Conservation (phyloP, 2,113 vertebrate genomes). For the Corydoras maculifer region DNA sequence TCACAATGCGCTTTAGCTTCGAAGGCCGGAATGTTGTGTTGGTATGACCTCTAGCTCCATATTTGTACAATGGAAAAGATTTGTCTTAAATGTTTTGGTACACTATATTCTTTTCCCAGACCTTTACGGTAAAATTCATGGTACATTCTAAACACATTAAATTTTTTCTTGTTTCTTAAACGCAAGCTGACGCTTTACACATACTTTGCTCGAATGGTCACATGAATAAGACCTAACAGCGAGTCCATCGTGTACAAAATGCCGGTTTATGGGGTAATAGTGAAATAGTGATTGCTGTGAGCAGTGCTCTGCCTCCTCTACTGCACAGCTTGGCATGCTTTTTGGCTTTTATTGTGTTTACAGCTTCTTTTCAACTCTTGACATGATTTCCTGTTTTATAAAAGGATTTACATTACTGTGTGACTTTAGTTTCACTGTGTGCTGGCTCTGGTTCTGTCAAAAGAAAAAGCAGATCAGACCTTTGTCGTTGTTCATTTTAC, state of each 20-base stretch:
- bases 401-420: slow-evolving; percentile 10
- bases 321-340: slow-evolving; percentile 50
- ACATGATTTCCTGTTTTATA: not conserved
- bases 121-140: no score
- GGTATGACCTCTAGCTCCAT: no score
- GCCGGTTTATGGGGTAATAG: slow-evolving; percentile 1
- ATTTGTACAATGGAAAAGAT: no score
- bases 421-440: slow-evolving; percentile 28
- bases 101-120: no score
- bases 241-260: not conserved
- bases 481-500: slow-evolving; percentile 37
- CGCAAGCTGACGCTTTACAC: no score
- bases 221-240: no score
- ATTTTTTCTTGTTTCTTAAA: no score
- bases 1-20: slow-evolving; percentile 14
- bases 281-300: not conserved
- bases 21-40: not conserved
- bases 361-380: not conserved
- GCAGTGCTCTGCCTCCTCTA: slow-evolving; percentile 25
- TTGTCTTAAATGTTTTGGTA: no score
- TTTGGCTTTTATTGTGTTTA: slow-evolving; percentile 4
- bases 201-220: no score
- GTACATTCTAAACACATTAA: no score
- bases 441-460: slow-evolving; percentile 22
- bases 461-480: slow-evolving; percentile 29